These are phyloP conservation scores for Danio choprae DNA, from an alignment of 2,797 vertebrate genomes.

Conservation along the genomic window DNA sequence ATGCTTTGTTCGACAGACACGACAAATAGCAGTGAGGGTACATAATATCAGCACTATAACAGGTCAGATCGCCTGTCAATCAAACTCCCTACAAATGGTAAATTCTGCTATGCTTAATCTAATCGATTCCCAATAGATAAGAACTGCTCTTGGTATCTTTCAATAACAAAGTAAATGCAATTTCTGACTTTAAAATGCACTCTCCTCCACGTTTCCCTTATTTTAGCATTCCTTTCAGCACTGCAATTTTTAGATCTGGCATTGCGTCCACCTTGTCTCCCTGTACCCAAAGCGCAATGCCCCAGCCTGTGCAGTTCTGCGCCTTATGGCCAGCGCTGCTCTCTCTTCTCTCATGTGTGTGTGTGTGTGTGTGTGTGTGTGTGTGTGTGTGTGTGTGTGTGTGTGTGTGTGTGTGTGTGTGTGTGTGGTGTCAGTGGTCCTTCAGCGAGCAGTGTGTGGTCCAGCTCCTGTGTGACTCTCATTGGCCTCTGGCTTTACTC, in stretches of 20 bases:
- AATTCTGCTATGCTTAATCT: too few species aligned
- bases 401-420: too few species aligned
- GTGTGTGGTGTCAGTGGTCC: constrained; percentile 33
- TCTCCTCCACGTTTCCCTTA: not conserved
- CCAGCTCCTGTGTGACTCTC: constrained; percentile 48
- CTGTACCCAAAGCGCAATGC: constrained; percentile 2
- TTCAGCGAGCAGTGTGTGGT: constrained; percentile 40
- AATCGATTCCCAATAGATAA: too few species aligned
- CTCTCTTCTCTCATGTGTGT: not conserved
- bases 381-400: too few species aligned
- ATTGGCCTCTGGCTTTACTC: constrained; percentile 63
- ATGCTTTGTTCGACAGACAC: too few species aligned
- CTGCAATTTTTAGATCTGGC: constrained; percentile 24
- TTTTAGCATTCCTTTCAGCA: constrained; percentile 22
- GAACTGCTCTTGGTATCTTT: too few species aligned
- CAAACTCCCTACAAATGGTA: too few species aligned
- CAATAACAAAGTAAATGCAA: not conserved
- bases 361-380: too few species aligned
- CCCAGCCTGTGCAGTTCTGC: constrained; percentile 8
- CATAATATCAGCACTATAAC: too few species aligned
- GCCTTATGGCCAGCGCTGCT: constrained; percentile 15
- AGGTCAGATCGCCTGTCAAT: too few species aligned
- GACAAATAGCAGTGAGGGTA: too few species aligned
- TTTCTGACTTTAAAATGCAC: constrained; percentile 8
- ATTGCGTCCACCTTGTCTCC: constrained; percentile 30